Evolutionary conservation across 1,140 invertebrate genomes (phyloP), one percentile per base, ranked within the genome.

Genomic region (Trichomalopsis sarcophagae): DNA sequence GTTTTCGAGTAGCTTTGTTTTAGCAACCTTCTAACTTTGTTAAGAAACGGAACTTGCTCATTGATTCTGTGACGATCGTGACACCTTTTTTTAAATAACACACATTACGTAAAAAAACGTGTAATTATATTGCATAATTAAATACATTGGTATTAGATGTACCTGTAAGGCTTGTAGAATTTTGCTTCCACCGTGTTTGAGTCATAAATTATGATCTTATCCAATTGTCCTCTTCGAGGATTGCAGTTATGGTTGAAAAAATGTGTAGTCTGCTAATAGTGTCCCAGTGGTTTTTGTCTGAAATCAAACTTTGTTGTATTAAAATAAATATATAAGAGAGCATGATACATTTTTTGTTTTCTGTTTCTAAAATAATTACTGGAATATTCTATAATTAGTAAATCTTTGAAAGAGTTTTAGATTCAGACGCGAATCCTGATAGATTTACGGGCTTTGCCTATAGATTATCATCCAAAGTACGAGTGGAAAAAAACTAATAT

Each of bases 171-270:
- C n/a, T 62, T 14, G 30, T 21, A 33, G 13, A 36, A 78, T 0
- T 78, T 55, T 33, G 4, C 4, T 30, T 78, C 50, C 76, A 23
- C 50, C 30, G 50, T 62, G 13, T 66, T 66, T 21, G 47, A 78
- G 50, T 78, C 76, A 78, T 78, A 78, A 62, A 75, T 75, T 44
- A n/a, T n/a, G n/a, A 78, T 40, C 71, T 77, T 55, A 76, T 76
- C 23, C 44, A 47, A 7, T 21, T 21, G 74, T 27, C 36, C 44
- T 50, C n/a, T 71, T 71, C 13, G 11, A 30, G 21, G 14, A 62
- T 17, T 62, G 21, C 55, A 62, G 5, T 44, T 44, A 11, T 21
- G 21, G 6, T 62, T 62, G 1, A 62, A 62, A 62, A 7, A 62
- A 21, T 62, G 14, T 21, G 11, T 21, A 55, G 3, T 36, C 33